Evolutionary conservation across 1,140 invertebrate genomes (phyloP), one percentile per base, ranked within the genome.

Genomic region (Meteorus sp.): DNA sequence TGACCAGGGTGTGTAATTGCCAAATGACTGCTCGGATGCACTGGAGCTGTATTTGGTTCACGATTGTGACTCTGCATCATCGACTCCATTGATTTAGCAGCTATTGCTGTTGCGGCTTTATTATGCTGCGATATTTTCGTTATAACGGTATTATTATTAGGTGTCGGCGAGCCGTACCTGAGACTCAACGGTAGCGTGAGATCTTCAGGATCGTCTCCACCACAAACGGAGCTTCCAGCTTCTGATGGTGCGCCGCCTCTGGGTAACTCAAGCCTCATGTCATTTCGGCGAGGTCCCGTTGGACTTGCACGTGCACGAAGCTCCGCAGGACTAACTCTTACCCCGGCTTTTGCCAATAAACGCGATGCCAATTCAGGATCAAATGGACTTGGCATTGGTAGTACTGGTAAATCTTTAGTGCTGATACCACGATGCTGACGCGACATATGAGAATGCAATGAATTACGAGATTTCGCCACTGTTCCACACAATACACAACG

Each of bases 371-470:
- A 82, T 59, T 93, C 91, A 0, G 93, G 92, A 77, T 94, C 91
- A 71, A 94, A 95, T 2, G 91, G 87, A 48, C 90, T 90, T 6
- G 92, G 93, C 92, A 95, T 94, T 27, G 92, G 91, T 61, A 94
- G 74, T 8, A 95, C 92, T 2, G 93, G 93, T 50, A 95, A 81
- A 73, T 94, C 92, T 82, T 94, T 94, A 39, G 93, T 94, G 68
- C 90, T 93, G 69, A 95, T 94, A 41, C 93, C 93, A 20, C 93
- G 86, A 73, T 94, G 92, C 73, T 94, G 92, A 15, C 92, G 86
- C 45, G 89, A 92, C 93, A 95, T 95, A 78, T 95, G 93, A 19
- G 92, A 94, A 76, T 94, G 92, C 9, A 94, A 80, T 0, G 91
- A 93, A 77, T 95, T 95, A 27, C 93, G 83, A 0, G 91, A 94